Percentiles rank a stretch among this genome's conserved stretches.
phyloP scores from a whole-genome alignment of 2,113 vertebrate species.

The Pluvianellus socialis region DNA sequence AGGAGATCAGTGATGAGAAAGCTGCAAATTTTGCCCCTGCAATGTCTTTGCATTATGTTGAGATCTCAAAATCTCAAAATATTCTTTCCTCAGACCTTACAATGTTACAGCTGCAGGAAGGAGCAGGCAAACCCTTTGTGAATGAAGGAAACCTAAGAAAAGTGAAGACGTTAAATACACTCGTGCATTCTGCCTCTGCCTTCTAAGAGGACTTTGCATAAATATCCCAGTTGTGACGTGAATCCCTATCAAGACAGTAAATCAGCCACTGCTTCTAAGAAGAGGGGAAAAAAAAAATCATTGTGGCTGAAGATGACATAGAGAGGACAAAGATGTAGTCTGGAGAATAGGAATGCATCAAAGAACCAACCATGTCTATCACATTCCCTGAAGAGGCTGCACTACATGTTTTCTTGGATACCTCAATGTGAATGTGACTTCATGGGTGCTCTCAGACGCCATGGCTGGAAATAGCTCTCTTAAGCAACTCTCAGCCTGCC shows the following conservation, averaged over 20 bases:
- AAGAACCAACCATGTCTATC: not conserved
- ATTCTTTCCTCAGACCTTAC: not conserved
- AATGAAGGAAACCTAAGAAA: not conserved
- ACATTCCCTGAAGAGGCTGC: not conserved
- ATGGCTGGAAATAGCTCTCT: not conserved
- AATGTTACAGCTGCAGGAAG: not conserved
- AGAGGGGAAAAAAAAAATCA: no score
- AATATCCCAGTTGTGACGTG: not conserved
- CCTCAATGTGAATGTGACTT: not conserved
- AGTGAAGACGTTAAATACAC: not conserved
- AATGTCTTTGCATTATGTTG: not conserved
- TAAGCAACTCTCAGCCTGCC: not conserved
- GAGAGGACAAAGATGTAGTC: not conserved
- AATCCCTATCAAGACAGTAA: not conserved
- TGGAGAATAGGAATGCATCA: not conserved
- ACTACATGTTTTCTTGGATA: not conserved
- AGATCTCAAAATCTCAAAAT: not conserved
- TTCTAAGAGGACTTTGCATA: not conserved
- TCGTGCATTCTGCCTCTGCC: not conserved
- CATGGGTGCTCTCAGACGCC: not conserved
- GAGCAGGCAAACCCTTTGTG: not conserved
- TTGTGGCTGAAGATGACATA: not conserved
- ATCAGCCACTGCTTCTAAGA: not conserved
- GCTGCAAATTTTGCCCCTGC: not conserved
- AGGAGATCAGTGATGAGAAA: not conserved